Evolutionary conservation across 1,140 invertebrate genomes (phyloP).

Genomic region (Formica exsecta): DNA sequence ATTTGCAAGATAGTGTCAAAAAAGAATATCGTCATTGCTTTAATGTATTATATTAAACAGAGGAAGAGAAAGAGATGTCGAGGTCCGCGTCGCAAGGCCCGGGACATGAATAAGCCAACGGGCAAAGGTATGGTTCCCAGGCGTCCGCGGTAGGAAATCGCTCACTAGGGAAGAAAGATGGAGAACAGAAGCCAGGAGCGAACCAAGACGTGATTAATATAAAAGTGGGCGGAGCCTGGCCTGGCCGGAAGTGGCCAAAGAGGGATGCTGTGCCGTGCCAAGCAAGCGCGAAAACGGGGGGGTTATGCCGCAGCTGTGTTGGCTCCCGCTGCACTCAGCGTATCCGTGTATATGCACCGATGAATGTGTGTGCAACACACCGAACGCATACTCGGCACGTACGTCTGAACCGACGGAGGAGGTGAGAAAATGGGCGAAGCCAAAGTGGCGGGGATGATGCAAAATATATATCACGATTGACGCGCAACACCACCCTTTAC

Average conservation of each 20-base stretch:
- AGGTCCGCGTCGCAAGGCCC: slow-evolving; percentile 78
- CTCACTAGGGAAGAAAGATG: slow-evolving; percentile 83
- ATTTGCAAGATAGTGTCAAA: neutral
- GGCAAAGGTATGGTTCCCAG: slow-evolving; percentile 86
- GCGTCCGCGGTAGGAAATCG: slow-evolving; percentile 83
- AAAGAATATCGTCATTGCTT: neutral
- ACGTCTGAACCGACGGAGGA: slow-evolving; percentile 72
- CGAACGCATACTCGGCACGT: slow-evolving; percentile 42
- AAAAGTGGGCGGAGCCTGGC: slow-evolving; percentile 86
- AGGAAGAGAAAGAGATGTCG: slow-evolving; percentile 57
- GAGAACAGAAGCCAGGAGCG: slow-evolving; percentile 82
- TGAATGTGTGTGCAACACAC: slow-evolving; percentile 27
- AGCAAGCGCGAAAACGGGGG: slow-evolving; percentile 83
- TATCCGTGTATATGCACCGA: slow-evolving; percentile 47
- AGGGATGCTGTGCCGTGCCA: slow-evolving; percentile 84
- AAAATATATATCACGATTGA: slow-evolving; percentile 71
- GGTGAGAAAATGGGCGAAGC: slow-evolving; percentile 79
- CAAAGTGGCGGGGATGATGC: slow-evolving; percentile 67
- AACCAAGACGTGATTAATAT: slow-evolving; percentile 87
- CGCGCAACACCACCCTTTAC: slow-evolving; percentile 54
- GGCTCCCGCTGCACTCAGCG: slow-evolving; percentile 61
- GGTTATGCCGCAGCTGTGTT: slow-evolving; percentile 76
- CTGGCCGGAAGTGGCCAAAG: slow-evolving; percentile 85
- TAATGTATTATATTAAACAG: neutral
- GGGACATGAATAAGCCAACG: slow-evolving; percentile 85